A percentile compares a stretch with the other conserved stretches of the same genome.
phyloP scores from a whole-genome alignment of 2,888 invertebrate species.

The Nomada goodeniana region DNA sequence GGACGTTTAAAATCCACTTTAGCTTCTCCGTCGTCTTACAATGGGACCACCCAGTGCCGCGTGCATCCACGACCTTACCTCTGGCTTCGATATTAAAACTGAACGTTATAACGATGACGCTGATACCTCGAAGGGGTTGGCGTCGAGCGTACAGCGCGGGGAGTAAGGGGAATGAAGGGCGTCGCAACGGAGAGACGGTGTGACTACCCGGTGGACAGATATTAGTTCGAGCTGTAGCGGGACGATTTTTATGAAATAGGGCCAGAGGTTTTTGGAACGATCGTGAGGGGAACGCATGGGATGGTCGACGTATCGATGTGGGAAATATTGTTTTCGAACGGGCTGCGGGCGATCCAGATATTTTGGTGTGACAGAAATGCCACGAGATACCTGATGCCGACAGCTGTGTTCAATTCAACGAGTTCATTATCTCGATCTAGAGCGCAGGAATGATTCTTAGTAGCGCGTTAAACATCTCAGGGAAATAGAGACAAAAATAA shows the following conservation, averaged over 20 bases:
- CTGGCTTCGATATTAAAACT: slow-evolving; percentile 57
- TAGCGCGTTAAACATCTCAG: too few relatives aligned
- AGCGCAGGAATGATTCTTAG: too few relatives aligned
- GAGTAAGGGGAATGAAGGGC: background rate
- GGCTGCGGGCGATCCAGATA: too few relatives aligned
- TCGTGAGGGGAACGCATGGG: too few relatives aligned
- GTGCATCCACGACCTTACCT: slow-evolving; percentile 50
- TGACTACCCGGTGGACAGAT: background rate
- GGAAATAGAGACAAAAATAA: too few relatives aligned
- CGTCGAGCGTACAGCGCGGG: slow-evolving; percentile 4
- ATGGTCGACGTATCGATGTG: too few relatives aligned
- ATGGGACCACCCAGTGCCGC: slow-evolving; percentile 67
- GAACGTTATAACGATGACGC: slow-evolving; percentile 42
- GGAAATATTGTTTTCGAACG: too few relatives aligned
- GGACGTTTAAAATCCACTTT: slow-evolving; percentile 73
- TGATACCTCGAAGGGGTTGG: slow-evolving; percentile 1
- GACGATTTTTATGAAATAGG: slow-evolving; percentile 17
- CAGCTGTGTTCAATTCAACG: too few relatives aligned
- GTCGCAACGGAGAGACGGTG: too few relatives aligned
- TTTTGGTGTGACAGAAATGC: too few relatives aligned
- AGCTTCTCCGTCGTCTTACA: slow-evolving; percentile 55
- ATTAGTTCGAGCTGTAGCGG: slow-evolving; percentile 12
- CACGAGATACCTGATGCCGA: too few relatives aligned
- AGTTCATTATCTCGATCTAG: too few relatives aligned
- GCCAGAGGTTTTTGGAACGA: slow-evolving; percentile 21